Base-by-base conservation (phyloP, 2,113 vertebrate genomes). In the Zapus hudsonius region DNA sequence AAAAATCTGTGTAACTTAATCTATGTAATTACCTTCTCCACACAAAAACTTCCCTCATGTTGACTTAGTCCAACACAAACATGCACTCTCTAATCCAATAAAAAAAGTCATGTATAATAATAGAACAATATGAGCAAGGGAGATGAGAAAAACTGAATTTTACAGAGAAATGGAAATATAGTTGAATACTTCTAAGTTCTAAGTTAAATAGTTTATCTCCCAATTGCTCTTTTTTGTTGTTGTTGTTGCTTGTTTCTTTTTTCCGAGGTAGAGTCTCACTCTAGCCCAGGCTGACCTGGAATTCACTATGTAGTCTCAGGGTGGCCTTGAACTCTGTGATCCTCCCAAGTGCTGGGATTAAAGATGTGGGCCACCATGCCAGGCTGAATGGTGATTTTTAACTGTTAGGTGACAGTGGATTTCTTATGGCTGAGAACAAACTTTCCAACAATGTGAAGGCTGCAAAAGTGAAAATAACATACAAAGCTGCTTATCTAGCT, bases 1-100 rank as follows among this genome's bases (percentile, higher is more conserved):
- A 63, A 95, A 67, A 91, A 27, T 82, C 87, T n/a, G 2, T 66
- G 84, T 89, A 94, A 90, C 93, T 91, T 95, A 78, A 96, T 79
- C 92, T 75, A 38, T 55, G 33, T 78, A 95, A 93, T 95, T 94
- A 94, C 33, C 13, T 29, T 66, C 92, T 95, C 47, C 84, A 94
- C 33, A 87, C 67, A 80, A 95, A 92, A 87, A 86, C n/a, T 80
- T 91, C 36, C 31, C 20, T 82, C 25, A 59, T 47, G 63, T 74
- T 92, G 67, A 59, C 59, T 89, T 91, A 86, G 52, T 90, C 74
- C 73, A 92, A 66, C 72, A 95, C 59, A 89, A 95, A 87, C 25
- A 94, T n/a, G 27, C 2, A 63, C 22, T 57, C 69, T 82, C 13
- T 36, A n/a, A 84, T 70, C 81, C 76, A 87, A 84, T 2, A 91